Evolutionary conservation across 2,797 vertebrate species (phyloP).

Genomic region (Pteropus rufus): DNA sequence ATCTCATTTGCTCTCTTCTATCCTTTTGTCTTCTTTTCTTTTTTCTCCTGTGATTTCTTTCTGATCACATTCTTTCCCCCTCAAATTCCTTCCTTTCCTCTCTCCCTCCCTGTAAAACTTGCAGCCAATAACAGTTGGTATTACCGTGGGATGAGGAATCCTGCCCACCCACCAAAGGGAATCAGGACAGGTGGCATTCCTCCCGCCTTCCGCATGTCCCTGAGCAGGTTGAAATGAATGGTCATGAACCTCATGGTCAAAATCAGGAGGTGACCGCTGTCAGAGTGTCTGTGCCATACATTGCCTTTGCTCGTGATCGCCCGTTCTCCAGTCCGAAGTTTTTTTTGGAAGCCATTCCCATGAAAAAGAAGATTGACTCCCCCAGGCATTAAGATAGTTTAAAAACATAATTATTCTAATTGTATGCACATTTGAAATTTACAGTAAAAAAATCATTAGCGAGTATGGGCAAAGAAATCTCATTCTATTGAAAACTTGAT

Average conservation of each 20-base stretch:
- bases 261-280: background rate
- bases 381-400: background rate
- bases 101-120: background rate
- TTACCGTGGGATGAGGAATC: background rate
- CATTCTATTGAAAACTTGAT: background rate
- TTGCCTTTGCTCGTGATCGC: background rate
- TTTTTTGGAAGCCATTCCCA: background rate
- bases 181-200: background rate
- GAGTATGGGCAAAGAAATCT: background rate
- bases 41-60: background rate
- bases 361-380: background rate
- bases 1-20: background rate
- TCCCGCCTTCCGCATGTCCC: background rate
- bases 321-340: background rate
- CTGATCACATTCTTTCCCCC: background rate
- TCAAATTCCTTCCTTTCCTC: background rate
- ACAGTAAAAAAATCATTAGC: background rate
- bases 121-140: background rate
- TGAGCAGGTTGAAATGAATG: background rate
- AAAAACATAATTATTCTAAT: background rate
- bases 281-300: accelerated
- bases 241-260: background rate
- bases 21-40: background rate
- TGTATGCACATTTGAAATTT: background rate
- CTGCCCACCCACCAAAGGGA: background rate